These are phyloP conservation scores for Sandelia bainsii DNA, from an alignment of 2,797 vertebrate genomes.

Conservation along the genomic window DNA sequence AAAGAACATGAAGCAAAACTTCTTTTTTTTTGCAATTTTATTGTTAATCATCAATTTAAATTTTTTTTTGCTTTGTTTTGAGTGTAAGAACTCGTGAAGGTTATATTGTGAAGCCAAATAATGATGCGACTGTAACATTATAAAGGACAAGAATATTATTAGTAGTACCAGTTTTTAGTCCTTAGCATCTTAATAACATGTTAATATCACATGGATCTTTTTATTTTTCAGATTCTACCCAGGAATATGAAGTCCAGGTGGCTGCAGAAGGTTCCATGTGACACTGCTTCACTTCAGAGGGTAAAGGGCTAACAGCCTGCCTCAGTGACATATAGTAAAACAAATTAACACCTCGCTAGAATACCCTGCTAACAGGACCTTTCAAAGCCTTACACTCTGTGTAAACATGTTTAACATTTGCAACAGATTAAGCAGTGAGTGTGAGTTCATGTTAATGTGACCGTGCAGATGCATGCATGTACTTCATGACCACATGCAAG, in stretches of 20 bases:
- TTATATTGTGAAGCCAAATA: not conserved
- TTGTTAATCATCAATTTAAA: not conserved
- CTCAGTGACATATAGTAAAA: conserved; percentile 84
- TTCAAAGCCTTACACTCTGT: conserved; percentile 72
- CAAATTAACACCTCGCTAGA: conserved; percentile 82
- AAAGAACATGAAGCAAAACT: not conserved
- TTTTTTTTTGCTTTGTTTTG: too few relatives aligned
- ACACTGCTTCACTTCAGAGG: conserved; percentile 76
- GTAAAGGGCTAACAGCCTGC: conserved; percentile 80
- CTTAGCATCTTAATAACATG: not conserved
- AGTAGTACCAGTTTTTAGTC: not conserved
- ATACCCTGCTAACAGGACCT: conserved; percentile 69
- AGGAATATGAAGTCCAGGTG: conserved; percentile 6
- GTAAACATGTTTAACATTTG: conserved; percentile 65
- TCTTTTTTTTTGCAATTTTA: too few relatives aligned
- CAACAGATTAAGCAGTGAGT: conserved; percentile 54
- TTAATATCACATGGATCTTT: conserved; percentile 4
- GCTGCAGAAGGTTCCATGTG: conserved; percentile 69
- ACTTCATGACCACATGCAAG: not conserved
- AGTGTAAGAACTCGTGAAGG: too few relatives aligned
- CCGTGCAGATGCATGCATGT: not conserved
- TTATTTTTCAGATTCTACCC: not conserved
- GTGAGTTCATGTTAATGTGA: conserved; percentile 38
- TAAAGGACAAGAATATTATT: not conserved
- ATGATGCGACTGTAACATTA: not conserved